Percentiles rank a stretch among this genome's conserved stretches.
These are phyloP conservation scores for Drosophila nr. fundita DNA, from an alignment of 2,888 invertebrate genomes.

Conservation along the genomic window DNA sequence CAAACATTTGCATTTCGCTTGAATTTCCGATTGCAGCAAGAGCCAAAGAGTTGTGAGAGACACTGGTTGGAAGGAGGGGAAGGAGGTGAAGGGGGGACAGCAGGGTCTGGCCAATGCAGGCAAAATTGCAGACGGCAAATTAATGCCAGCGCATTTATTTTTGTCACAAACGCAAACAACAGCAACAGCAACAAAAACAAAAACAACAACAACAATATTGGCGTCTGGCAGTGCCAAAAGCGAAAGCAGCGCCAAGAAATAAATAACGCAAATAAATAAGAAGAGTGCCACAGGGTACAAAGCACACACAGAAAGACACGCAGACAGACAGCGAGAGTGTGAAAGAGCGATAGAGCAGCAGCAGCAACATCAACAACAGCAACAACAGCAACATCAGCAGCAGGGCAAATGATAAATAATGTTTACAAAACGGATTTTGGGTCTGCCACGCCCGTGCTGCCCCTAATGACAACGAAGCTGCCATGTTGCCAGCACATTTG, in stretches of 20 bases:
- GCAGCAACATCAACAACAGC: constrained; percentile 9
- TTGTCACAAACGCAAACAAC: constrained; percentile 78
- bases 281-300: constrained; percentile 73
- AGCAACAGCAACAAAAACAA: constrained; percentile 42
- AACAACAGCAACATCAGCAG: constrained; percentile 29
- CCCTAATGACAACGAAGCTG: constrained; percentile 65
- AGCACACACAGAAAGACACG: constrained; percentile 25
- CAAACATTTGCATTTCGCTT: constrained; percentile 79
- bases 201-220: constrained; percentile 46
- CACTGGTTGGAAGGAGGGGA: not conserved
- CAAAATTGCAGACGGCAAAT: constrained; percentile 79
- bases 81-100: not conserved
- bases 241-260: constrained; percentile 79
- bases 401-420: constrained; percentile 64
- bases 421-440: constrained; percentile 45
- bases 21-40: constrained; percentile 73
- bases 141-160: constrained; percentile 78
- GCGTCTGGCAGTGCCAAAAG: constrained; percentile 77
- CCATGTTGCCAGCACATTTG: constrained; percentile 53
- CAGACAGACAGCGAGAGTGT: constrained; percentile 43
- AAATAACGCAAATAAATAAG: constrained; percentile 79
- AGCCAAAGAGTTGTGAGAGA: not conserved
- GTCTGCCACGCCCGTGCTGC: constrained; percentile 49
- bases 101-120: constrained; percentile 62
- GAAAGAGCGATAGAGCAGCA: constrained; percentile 37